These are phyloP conservation scores for Limenitis camilla DNA, from an alignment of 2,888 invertebrate genomes.

Conservation along the genomic window DNA sequence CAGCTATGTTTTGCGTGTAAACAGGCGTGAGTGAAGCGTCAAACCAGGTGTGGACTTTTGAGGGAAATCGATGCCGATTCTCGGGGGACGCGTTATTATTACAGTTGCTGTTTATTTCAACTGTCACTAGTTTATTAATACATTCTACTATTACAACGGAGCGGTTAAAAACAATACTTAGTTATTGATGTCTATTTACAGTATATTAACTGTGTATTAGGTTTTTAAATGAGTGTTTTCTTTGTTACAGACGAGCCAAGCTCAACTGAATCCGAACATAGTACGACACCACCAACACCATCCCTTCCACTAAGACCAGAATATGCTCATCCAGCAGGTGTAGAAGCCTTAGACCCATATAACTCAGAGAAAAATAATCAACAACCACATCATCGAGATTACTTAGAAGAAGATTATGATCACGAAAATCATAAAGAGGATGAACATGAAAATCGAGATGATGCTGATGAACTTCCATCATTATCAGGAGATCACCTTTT, in stretches of 20 bases:
- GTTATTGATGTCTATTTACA: too few species aligned
- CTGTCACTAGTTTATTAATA: slow-evolving; percentile 35
- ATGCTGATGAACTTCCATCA: slow-evolving; percentile 66
- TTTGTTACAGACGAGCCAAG: slow-evolving; percentile 60
- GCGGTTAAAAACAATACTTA: background rate
- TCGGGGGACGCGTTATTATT: slow-evolving; percentile 63
- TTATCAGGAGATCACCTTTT: slow-evolving; percentile 63
- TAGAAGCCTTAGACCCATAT: slow-evolving; percentile 66
- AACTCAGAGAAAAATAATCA: slow-evolving; percentile 62
- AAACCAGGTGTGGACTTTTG: slow-evolving; percentile 66
- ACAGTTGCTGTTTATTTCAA: slow-evolving; percentile 63
- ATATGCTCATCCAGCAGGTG: slow-evolving; percentile 67
- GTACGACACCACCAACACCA: slow-evolving; percentile 48
- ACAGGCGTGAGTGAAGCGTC: slow-evolving; percentile 64
- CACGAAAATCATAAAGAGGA: slow-evolving; percentile 64
- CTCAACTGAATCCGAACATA: slow-evolving; percentile 51
- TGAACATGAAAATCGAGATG: slow-evolving; percentile 64
- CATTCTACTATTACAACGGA: slow-evolving; percentile 31
- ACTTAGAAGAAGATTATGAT: slow-evolving; percentile 68
- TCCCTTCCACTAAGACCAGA: slow-evolving; percentile 61
- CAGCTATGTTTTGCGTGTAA: slow-evolving; percentile 65
- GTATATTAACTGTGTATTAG: too few species aligned
- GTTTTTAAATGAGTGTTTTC: background rate
- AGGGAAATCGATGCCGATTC: slow-evolving; percentile 40
- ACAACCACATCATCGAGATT: slow-evolving; percentile 55